phyloP scores from a whole-genome alignment of 2,113 vertebrate species.

The Protobothrops flavoviridis region DNA sequence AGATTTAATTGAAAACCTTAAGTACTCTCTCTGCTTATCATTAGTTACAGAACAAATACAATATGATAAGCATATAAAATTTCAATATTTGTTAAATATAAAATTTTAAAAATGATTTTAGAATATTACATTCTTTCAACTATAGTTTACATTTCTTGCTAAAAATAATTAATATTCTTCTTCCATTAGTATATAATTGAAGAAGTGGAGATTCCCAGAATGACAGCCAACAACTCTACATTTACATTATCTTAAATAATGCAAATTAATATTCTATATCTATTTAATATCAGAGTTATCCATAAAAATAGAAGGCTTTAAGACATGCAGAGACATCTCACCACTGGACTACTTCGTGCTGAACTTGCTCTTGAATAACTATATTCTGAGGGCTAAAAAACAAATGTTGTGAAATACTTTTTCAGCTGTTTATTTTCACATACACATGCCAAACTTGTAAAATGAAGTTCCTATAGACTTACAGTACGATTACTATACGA shows the following conservation, averaged over 20 bases:
- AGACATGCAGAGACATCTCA: conserved; percentile 73
- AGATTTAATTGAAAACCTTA: neutral
- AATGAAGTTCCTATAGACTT: conserved; percentile 68
- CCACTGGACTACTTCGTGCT: conserved; percentile 86
- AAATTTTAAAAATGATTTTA: neutral
- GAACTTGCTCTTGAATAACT: conserved; percentile 89
- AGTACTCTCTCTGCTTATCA: neutral
- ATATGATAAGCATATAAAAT: neutral
- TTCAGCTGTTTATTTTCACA: conserved; percentile 13
- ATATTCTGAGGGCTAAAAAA: conserved; percentile 86
- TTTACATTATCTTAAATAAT: neutral
- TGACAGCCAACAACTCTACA: neutral
- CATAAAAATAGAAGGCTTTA: neutral
- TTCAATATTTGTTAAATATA: neutral
- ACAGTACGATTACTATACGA: conserved; percentile 80
- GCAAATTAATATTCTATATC: neutral
- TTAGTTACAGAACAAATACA: neutral
- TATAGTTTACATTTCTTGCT: neutral
- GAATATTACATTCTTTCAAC: neutral
- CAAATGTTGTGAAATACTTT: conserved; percentile 59
- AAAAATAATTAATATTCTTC: neutral
- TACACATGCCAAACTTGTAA: conserved; percentile 22
- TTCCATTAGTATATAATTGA: neutral
- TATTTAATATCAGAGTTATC: conserved; percentile 7
- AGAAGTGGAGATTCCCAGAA: neutral